phyloP scores from a whole-genome alignment of 23 tunicate species.

The Diplosoma virens region DNA sequence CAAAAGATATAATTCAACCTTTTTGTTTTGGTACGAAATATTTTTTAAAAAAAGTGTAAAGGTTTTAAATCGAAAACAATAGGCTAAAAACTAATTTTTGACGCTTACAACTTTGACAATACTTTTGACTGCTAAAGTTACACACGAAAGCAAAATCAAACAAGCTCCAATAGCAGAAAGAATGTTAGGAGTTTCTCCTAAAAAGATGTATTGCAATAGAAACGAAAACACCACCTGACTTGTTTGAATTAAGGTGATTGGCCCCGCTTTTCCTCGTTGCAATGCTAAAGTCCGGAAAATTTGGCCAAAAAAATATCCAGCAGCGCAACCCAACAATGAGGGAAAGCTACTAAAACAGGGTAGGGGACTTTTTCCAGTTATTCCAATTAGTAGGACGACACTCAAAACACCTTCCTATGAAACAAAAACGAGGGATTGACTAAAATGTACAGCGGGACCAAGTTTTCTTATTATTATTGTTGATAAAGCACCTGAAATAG shows the following conservation, averaged over 20 bases:
- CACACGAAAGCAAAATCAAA: constrained; percentile 3
- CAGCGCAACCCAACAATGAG: not conserved
- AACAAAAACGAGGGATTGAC: constrained; percentile 4
- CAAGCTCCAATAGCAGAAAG: constrained; percentile 17
- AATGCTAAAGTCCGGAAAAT: constrained; percentile 22
- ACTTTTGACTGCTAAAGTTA: constrained; percentile 5
- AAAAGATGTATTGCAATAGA: constrained; percentile 7
- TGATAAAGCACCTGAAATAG: not conserved
- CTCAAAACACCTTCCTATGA: constrained; percentile 5
- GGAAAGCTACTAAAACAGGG: constrained; percentile 18
- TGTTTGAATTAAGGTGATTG: constrained; percentile 24
- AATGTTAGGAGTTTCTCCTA: constrained; percentile 2
- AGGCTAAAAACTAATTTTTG: not conserved
- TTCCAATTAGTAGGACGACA: not conserved
- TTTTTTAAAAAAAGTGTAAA: too few species aligned
- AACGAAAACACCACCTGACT: constrained; percentile 36
- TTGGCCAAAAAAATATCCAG: not conserved
- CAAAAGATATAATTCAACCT: too few species aligned
- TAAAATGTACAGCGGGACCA: constrained; percentile 33
- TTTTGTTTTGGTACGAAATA: too few species aligned
- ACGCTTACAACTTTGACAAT: not conserved
- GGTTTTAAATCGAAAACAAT: not conserved
- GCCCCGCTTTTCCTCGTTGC: constrained; percentile 33
- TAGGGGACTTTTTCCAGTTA: not conserved
- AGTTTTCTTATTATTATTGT: constrained; percentile 13